Evolutionary conservation across 2,888 invertebrate genomes (phyloP), one percentile per base, ranked within the genome.

Genomic region (Melanostoma scalare): DNA sequence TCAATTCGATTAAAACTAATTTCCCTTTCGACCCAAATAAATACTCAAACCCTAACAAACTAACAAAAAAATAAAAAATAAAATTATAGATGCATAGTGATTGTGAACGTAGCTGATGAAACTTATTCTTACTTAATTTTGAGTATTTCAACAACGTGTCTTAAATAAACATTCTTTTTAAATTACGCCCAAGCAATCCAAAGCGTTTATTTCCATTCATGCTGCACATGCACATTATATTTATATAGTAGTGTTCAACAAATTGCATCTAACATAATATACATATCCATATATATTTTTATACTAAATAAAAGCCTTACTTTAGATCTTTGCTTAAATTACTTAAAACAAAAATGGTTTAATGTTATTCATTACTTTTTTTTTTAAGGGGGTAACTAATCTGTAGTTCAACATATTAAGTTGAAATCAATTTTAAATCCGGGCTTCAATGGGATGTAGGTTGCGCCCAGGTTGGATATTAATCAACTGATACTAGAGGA

Each of bases 401-500:
- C 20, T 35, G 40, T 67, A 20, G 20, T 20, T 20, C 71, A 84
- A 65, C 69, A 84, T 53, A 84, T 75, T 31, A 63, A 38, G 71
- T 71, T 84, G 44, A 84, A 84, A 6, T 84, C 67, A 56, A 84
- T 55, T 79, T 75, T 74, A 52, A 75, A 84, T 58, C 79, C 79
- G 35, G 79, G 71, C 52, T 75, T 79, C n/a, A 75, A 53, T 35
- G 78, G 79, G 52, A 60, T 75, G 53, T 75, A 84, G 6, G 78
- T 65, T 38, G 71, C 65, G 31, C 74, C 74, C 79, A 78, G 6
- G 8, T 75, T 84, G 30, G 84, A 44, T 67, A 79, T 87, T 86
- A 89, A 89, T 91, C 91, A 91, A 88, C 91, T 91, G 36, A 91
- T 87, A 3, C 91, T 90, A 5, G 89, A 88, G 0, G 90, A 85